Percentiles rank a stretch among this genome's conserved stretches.
These are phyloP conservation scores for Tragelaphus strepsiceros DNA, from an alignment of 2,113 vertebrate species.

Conservation along the genomic window DNA sequence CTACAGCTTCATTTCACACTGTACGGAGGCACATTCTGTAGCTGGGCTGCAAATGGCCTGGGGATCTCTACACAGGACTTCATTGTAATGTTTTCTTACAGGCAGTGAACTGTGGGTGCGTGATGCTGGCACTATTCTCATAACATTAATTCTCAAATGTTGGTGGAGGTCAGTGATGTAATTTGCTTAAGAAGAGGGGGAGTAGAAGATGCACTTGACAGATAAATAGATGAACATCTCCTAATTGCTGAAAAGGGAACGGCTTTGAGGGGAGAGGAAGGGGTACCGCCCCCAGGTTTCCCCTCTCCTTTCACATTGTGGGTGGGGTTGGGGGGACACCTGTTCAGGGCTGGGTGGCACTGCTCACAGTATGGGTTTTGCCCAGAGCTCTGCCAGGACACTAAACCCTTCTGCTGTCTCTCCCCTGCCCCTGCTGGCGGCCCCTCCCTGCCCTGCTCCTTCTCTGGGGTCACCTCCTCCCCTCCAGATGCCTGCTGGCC, in stretches of 20 bases:
- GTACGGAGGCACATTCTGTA: not conserved
- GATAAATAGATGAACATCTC: not conserved
- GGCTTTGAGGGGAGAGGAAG: not conserved
- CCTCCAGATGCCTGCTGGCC: not conserved
- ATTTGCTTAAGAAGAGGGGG: not conserved
- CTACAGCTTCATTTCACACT: not conserved
- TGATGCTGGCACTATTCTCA: not conserved
- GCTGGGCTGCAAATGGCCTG: not conserved
- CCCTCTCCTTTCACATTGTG: not conserved
- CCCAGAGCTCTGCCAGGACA: not conserved
- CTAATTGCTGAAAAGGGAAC: not conserved
- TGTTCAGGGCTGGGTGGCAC: not conserved
- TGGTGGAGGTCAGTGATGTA: not conserved
- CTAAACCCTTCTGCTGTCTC: not conserved
- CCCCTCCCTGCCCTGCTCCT: too few relatives aligned
- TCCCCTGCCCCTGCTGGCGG: fast-evolving
- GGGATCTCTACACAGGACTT: not conserved
- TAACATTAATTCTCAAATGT: too few relatives aligned
- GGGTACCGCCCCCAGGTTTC: not conserved
- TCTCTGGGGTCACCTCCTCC: not conserved
- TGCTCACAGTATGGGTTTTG: not conserved
- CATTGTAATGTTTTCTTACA: not conserved
- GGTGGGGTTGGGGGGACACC: not conserved
- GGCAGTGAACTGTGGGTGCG: too few relatives aligned
- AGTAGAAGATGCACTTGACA: not conserved